Evolutionary conservation across 2,888 invertebrate genomes (phyloP).

Genomic region (Exocentrus adspersus): DNA sequence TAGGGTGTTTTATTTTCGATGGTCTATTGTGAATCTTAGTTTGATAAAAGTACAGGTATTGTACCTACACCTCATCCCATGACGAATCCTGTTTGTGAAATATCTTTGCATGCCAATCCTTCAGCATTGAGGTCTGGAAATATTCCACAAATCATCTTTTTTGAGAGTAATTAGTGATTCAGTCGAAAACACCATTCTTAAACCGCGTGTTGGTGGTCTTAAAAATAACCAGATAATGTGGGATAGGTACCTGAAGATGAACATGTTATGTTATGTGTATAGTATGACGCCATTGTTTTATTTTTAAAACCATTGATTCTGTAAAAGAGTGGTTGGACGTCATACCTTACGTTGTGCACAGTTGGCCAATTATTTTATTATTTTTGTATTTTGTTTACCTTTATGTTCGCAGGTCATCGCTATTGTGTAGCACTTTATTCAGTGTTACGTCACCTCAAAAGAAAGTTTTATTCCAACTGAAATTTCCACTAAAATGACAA

Average conservation of each 20-base stretch:
- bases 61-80: neutral
- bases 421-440: neutral
- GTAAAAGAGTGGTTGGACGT: conserved; percentile 14
- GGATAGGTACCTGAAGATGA: neutral
- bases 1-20: too few species aligned
- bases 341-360: neutral
- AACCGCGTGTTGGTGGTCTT: neutral
- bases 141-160: neutral
- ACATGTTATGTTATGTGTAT: conserved; percentile 10
- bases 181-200: neutral
- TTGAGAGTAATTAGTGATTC: neutral
- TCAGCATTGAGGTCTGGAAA: neutral
- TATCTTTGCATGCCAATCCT: neutral
- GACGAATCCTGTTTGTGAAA: neutral
- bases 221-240: neutral
- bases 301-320: conserved; percentile 6
- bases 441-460: neutral
- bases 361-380: conserved; percentile 8
- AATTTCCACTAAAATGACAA: too few species aligned
- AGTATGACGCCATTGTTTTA: conserved; percentile 12
- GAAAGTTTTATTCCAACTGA: too few species aligned
- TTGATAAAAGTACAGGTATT: neutral
- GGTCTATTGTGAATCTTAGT: neutral
- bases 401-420: neutral
- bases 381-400: conserved; percentile 10